These are phyloP conservation scores for Dryobotodes eremita DNA, from an alignment of 2,888 invertebrate species.

Conservation along the genomic window DNA sequence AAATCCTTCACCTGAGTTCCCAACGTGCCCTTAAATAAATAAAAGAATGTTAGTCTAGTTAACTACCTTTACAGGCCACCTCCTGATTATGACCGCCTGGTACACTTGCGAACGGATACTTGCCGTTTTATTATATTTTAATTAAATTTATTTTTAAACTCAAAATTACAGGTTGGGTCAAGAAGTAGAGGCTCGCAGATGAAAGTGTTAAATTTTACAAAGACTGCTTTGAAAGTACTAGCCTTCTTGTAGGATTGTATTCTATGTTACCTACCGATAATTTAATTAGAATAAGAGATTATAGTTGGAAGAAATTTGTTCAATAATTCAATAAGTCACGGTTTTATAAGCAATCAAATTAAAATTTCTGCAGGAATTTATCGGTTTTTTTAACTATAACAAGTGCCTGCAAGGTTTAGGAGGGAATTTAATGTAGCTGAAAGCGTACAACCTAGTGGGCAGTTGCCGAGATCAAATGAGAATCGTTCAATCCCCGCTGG, in stretches of 20 bases:
- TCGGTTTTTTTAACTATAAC: not conserved
- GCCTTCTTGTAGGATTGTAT: not conserved
- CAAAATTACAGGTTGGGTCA: conserved; percentile 1
- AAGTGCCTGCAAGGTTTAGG: not conserved
- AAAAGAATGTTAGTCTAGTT: conserved; percentile 61
- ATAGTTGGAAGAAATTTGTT: not conserved
- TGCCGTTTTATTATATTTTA: no score
- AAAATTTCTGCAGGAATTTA: not conserved
- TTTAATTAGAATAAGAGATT: not conserved
- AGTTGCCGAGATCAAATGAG: conserved; percentile 56
- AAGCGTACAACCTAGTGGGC: conserved; percentile 33
- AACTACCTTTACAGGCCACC: conserved; percentile 62
- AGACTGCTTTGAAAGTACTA: no score
- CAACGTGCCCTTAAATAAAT: conserved; percentile 67
- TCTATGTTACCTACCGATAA: not conserved
- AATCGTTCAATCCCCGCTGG: conserved; percentile 45
- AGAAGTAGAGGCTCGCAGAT: not conserved
- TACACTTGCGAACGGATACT: conserved; percentile 3
- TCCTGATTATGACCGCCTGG: conserved; percentile 36
- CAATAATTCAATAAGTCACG: not conserved
- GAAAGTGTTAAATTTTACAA: conserved; percentile 2
- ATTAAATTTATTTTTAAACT: not conserved
- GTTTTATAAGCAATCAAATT: no score
- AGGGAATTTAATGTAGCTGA: conserved; percentile 46
- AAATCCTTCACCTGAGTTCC: conserved; percentile 72